Base-by-base conservation (phyloP, 92 coral and sea anemone genomes). In the Epizoanthus scotinus region DNA sequence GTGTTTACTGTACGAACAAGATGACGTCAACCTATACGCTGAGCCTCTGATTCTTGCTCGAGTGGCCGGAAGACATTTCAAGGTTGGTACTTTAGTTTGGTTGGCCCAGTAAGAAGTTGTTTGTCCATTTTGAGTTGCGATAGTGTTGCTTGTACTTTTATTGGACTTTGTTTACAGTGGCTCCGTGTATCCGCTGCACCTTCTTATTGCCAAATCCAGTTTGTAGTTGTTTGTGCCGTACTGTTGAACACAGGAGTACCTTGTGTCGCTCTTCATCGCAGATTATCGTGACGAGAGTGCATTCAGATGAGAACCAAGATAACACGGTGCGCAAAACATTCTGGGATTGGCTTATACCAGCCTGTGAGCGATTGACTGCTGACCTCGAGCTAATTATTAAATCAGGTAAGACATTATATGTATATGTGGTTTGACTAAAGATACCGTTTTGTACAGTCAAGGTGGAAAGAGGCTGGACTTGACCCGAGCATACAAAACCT, bases 1-100 rank as follows among this genome's bases (percentile, higher is more conserved):
- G 67, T 89, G 63, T 29, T 85, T 74, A 77, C 79, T 91, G 83
- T 91, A 88, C 68, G 92, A 88, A 77, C 92, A 88, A 67, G 94
- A 90, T 57, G 93, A 91, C 71, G 69, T 88, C 36, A 91, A 91
- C 60, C 63, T 85, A 53, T 91, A 85, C 70, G 90, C 88, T 0
- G 94, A 91, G 61, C 94, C 90, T 0, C 86, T 85, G 47, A 40
- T 78, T 65, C 64, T 87, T 19, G 78, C 82, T 8, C 89, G 84
- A 71, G 34, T 91, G 8, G 88, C 89, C 1, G 75, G 67, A 64
- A 60, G 42, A n/a, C 56, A 81, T 50, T 81, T 91, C 60, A 91
- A 91, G 94, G 94, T 91, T 75, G 67, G 38, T 0, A 31, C 21
- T 2, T 27, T 38, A 19, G 54, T 55, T 72, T 31, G 61, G 18